phyloP scores from a whole-genome alignment of 2,113 vertebrate genomes.

The Lepus americanus region DNA sequence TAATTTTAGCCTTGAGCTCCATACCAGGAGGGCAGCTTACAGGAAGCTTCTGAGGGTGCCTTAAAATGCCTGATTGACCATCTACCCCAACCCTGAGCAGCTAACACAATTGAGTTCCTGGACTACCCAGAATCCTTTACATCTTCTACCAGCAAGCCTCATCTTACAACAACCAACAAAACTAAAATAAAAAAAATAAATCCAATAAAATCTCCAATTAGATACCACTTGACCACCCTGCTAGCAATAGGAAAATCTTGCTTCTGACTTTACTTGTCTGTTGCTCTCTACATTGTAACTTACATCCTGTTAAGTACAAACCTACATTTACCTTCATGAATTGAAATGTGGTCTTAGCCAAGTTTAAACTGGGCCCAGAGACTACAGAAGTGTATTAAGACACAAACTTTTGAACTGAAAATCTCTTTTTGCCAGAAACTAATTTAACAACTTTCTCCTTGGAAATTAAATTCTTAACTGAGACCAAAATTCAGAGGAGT shows the following conservation, averaged over 20 bases:
- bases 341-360: background rate
- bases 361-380: background rate
- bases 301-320: background rate
- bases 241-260: background rate
- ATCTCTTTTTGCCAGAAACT: background rate
- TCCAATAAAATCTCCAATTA: background rate
- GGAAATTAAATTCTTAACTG: conserved; percentile 23
- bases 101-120: background rate
- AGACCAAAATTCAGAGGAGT: background rate
- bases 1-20: background rate
- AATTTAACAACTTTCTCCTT: background rate
- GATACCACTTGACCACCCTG: background rate
- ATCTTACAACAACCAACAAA: background rate
- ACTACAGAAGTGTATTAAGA: background rate
- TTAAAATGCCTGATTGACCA: background rate
- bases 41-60: background rate
- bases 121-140: background rate
- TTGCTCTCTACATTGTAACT: background rate
- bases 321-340: background rate
- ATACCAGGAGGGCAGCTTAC: background rate
- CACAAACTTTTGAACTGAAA: background rate
- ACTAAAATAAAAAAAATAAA: background rate
- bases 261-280: background rate
- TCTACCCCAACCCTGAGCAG: background rate
- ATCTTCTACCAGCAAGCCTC: background rate